These are phyloP conservation scores for Caenorhabditis becei DNA, from an alignment of 2,888 invertebrate species.

Conservation along the genomic window DNA sequence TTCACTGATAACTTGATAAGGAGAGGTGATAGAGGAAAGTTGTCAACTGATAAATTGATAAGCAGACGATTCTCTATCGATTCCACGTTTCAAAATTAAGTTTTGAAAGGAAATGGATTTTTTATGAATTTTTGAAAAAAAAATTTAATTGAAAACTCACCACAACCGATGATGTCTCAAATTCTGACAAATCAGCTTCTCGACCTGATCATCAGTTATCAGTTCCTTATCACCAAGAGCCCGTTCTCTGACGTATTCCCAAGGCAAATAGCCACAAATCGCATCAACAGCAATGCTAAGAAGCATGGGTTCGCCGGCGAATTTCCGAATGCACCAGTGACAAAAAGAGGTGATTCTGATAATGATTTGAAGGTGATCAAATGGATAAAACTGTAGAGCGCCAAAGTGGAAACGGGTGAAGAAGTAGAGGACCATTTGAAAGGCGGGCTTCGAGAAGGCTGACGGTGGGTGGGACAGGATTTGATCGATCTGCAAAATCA, in stretches of 20 bases:
- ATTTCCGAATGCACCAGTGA: constrained; percentile 28
- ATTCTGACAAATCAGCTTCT: constrained; percentile 28
- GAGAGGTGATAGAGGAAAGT: no score
- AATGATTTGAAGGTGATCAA: constrained; percentile 7
- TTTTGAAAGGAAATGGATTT: background rate
- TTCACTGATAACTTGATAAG: no score
- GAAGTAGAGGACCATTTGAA: constrained; percentile 43
- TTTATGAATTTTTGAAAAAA: background rate
- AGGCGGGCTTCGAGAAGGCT: constrained; percentile 6
- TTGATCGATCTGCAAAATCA: constrained; percentile 32
- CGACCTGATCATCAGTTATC: constrained; percentile 16
- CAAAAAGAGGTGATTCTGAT: constrained; percentile 29
- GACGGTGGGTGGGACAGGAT: background rate
- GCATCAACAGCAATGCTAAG: constrained; percentile 50
- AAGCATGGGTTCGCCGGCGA: constrained; percentile 35
- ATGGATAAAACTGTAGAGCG: constrained; percentile 22
- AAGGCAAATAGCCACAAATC: constrained; percentile 41
- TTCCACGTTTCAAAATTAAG: background rate
- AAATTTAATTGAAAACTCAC: constrained; percentile 12
- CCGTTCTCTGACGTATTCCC: constrained; percentile 32
- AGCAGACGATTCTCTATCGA: no score
- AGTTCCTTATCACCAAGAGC: constrained; percentile 9
- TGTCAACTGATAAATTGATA: no score
- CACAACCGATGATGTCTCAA: constrained; percentile 34
- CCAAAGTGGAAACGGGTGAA: constrained; percentile 50